Evolutionary conservation across 2,888 invertebrate species (phyloP).

Genomic region (Choristoneura rosaceana): DNA sequence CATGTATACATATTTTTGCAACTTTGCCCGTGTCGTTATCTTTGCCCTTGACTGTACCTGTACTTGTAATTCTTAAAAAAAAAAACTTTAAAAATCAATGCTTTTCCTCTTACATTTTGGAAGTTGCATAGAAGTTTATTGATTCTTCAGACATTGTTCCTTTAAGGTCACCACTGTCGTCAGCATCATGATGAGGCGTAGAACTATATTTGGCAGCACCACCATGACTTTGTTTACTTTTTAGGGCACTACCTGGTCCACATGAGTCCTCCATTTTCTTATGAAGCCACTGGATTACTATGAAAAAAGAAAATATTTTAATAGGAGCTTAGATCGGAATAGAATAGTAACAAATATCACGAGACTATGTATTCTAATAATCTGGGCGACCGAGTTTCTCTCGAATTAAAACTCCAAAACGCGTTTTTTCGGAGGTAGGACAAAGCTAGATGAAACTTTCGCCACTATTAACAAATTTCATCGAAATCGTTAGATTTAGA

Average conservation of each 20-base stretch:
- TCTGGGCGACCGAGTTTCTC: too few relatives aligned
- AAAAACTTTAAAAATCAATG: background rate
- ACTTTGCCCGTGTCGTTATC: too few relatives aligned
- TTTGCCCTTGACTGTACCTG: too few relatives aligned
- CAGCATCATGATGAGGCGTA: conserved; percentile 71
- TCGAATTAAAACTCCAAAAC: too few relatives aligned
- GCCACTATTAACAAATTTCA: too few relatives aligned
- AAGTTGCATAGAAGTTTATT: conserved; percentile 77
- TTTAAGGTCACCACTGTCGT: conserved; percentile 58
- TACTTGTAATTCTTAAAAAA: background rate
- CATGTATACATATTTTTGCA: too few relatives aligned
- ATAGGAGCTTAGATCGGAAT: conserved; percentile 13
- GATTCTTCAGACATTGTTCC: conserved; percentile 71
- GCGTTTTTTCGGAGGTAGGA: too few relatives aligned
- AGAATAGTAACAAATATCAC: too few relatives aligned
- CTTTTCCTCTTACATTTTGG: conserved; percentile 66
- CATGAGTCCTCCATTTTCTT: conserved; percentile 73
- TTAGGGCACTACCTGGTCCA: conserved; percentile 45
- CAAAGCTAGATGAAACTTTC: too few relatives aligned
- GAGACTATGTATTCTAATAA: too few relatives aligned
- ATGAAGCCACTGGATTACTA: conserved; percentile 83
- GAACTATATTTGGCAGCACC: conserved; percentile 60
- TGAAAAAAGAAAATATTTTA: conserved; percentile 48
- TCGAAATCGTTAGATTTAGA: too few relatives aligned
- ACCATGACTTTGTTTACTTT: conserved; percentile 44